A percentile compares a stretch with the other conserved stretches of the same genome.
Evolutionary conservation across 2,888 invertebrate genomes (phyloP).

Genomic region (Gisinianus flammeolus): DNA sequence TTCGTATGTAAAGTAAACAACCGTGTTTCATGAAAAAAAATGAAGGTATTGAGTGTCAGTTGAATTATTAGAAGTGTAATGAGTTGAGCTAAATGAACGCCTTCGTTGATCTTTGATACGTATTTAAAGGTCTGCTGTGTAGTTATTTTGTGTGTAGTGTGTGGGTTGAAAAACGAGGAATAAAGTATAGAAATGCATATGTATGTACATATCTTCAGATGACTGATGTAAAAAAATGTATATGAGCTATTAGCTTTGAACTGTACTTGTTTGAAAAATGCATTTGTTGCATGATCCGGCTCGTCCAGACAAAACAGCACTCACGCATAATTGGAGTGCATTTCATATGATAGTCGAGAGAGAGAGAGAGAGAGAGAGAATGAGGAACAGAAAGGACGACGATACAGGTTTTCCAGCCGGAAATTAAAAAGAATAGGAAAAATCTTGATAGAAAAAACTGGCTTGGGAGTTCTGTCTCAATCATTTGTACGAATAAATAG

Average conservation of each 20-base stretch:
- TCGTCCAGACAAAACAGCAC: too few species aligned
- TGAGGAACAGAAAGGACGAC: background rate
- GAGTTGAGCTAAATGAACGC: slow-evolving; percentile 17
- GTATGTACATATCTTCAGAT: too few species aligned
- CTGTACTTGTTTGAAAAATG: background rate
- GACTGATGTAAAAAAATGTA: too few species aligned
- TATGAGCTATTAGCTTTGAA: too few species aligned
- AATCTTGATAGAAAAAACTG: slow-evolving; percentile 36
- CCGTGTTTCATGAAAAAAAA: background rate
- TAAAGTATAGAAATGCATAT: too few species aligned
- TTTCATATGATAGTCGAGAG: too few species aligned
- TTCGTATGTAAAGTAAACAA: too few species aligned
- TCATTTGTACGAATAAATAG: slow-evolving; percentile 31
- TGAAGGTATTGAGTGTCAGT: slow-evolving; percentile 33
- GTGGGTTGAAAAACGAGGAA: background rate
- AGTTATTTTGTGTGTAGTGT: background rate
- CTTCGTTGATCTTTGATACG: slow-evolving; percentile 22
- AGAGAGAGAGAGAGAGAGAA: slow-evolving; percentile 6
- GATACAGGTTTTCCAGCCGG: slow-evolving; percentile 27
- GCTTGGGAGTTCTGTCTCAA: slow-evolving; percentile 20
- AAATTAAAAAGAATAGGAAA: slow-evolving; percentile 30
- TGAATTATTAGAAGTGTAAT: slow-evolving; percentile 34
- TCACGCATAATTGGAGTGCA: too few species aligned
- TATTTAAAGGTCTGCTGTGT: background rate
- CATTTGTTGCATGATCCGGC: too few species aligned